phyloP scores from a whole-genome alignment of 2,888 invertebrate species.

The Oasisia sp. region DNA sequence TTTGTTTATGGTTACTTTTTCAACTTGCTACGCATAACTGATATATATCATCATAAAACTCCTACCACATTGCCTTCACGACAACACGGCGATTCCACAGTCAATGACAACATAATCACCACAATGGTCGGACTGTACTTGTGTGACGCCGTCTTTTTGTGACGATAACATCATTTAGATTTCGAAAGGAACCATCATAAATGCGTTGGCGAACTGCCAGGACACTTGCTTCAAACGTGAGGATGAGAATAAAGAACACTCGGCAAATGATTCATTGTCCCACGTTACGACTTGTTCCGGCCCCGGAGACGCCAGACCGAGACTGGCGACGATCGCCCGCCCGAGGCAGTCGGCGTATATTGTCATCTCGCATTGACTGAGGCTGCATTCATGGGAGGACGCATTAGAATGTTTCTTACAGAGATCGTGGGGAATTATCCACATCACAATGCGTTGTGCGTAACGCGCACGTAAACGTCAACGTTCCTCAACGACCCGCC shows the following conservation, averaged over 20 bases:
- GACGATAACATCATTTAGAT: too few relatives aligned
- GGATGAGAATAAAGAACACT: background rate
- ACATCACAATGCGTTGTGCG: background rate
- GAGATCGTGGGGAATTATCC: background rate
- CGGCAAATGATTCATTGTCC: background rate
- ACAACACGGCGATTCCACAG: too few relatives aligned
- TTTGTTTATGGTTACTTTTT: too few relatives aligned
- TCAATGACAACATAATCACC: too few relatives aligned
- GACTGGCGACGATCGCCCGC: background rate
- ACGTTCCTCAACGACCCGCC: too few relatives aligned
- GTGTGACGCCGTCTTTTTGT: too few relatives aligned
- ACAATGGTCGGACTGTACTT: too few relatives aligned
- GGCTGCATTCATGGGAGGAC: background rate
- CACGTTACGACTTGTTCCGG: background rate
- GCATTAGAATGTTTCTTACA: background rate
- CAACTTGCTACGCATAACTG: too few relatives aligned
- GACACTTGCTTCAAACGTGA: background rate
- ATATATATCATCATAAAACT: too few relatives aligned
- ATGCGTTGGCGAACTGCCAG: background rate
- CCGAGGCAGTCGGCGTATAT: background rate
- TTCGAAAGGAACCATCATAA: too few relatives aligned
- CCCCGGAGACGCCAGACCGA: background rate
- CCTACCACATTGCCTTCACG: too few relatives aligned
- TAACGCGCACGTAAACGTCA: too few relatives aligned
- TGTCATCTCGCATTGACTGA: background rate